Evolutionary conservation across 1,140 invertebrate genomes (phyloP).

Genomic region (Thrips palmi): DNA sequence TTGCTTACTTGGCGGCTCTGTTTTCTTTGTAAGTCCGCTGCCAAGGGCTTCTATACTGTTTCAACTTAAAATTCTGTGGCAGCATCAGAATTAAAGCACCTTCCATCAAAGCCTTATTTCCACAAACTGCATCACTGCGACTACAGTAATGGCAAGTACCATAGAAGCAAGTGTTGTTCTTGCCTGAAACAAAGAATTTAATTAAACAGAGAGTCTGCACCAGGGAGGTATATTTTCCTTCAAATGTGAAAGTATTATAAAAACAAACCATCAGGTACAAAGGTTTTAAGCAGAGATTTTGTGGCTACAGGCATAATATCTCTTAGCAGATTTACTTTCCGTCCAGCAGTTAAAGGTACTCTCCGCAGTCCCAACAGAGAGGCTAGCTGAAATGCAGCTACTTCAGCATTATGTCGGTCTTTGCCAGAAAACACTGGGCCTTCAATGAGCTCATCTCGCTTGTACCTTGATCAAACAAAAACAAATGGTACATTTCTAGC

Average conservation of each 20-base stretch:
- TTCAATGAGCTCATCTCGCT: conserved; percentile 47
- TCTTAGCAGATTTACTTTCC: conserved; percentile 50
- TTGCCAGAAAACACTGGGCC: conserved; percentile 72
- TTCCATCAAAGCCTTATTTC: conserved; percentile 43
- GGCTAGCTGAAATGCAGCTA: conserved; percentile 82
- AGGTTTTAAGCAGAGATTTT: conserved; percentile 38
- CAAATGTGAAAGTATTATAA: neutral
- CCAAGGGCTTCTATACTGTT: conserved; percentile 67
- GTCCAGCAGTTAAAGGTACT: conserved; percentile 58
- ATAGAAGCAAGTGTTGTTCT: conserved; percentile 60
- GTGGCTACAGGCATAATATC: conserved; percentile 57
- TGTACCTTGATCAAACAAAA: conserved; percentile 33
- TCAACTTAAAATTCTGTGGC: conserved; percentile 41
- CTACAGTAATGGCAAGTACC: conserved; percentile 82
- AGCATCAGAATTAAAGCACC: conserved; percentile 74
- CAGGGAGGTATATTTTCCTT: neutral
- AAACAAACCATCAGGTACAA: conserved; percentile 13
- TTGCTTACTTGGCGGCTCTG: conserved; percentile 35
- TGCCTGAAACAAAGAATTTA: conserved; percentile 16
- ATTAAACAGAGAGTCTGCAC: neutral
- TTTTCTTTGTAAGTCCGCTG: conserved; percentile 66
- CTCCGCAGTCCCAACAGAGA: conserved; percentile 56
- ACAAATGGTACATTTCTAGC: conserved; percentile 1
- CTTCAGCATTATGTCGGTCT: conserved; percentile 85
- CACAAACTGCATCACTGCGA: conserved; percentile 62